A percentile compares a stretch with the other conserved stretches of the same genome.
Evolutionary conservation across 2,797 vertebrate genomes (phyloP).

Genomic region (Clarias fuscus): DNA sequence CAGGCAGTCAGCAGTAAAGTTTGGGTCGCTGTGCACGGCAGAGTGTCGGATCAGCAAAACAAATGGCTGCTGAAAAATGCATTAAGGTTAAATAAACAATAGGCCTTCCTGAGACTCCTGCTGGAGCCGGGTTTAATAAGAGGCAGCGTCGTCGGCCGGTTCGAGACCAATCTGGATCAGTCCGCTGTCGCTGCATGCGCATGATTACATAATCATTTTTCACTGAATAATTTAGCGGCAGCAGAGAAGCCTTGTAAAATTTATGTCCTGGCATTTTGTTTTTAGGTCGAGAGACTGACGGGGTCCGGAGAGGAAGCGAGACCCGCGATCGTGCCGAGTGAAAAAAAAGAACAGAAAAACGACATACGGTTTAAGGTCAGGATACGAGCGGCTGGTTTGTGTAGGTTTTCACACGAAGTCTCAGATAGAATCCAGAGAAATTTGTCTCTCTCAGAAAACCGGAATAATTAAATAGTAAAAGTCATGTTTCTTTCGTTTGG

Average conservation of each 20-base stretch:
- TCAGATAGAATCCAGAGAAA: neutral
- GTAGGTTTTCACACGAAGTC: neutral
- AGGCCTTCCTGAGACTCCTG: constrained; percentile 1
- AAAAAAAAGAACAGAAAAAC: neutral
- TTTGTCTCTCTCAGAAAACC: neutral
- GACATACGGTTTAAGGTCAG: neutral
- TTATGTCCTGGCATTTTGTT: constrained; percentile 15
- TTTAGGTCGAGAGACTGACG: constrained; percentile 5
- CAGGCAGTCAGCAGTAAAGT: constrained; percentile 29
- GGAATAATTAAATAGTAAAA: neutral
- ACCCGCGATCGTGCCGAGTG: too few relatives aligned
- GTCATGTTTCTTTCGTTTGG: neutral
- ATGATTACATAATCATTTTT: constrained; percentile 38
- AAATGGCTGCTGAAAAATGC: constrained; percentile 30
- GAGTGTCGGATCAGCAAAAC: constrained; percentile 19
- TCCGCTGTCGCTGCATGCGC: constrained; percentile 10
- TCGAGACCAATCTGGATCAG: constrained; percentile 14
- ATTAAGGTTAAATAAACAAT: constrained; percentile 37
- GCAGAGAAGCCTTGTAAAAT: constrained; percentile 19
- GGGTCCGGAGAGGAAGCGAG: neutral
- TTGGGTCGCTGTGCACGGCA: neutral
- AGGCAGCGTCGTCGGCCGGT: constrained; percentile 1
- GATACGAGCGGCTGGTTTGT: neutral
- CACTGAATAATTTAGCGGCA: constrained; percentile 40
- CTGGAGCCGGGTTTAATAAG: constrained; percentile 31